These are phyloP conservation scores for Harpalus rufipes DNA, from an alignment of 2,888 invertebrate species.

Conservation along the genomic window DNA sequence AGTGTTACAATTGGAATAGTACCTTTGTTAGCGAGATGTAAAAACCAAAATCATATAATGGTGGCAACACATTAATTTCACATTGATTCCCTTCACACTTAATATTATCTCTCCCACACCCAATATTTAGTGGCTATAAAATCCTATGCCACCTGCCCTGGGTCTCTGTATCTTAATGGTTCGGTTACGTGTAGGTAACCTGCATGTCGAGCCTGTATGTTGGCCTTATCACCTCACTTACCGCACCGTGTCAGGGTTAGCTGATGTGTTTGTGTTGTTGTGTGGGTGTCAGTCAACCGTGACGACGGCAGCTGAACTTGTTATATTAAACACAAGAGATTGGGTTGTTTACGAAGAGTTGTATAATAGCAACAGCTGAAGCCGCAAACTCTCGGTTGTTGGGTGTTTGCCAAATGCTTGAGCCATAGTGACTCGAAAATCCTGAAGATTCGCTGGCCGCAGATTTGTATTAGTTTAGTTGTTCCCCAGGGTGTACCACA, in stretches of 20 bases:
- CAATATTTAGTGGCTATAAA: neutral
- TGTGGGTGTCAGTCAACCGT: conserved; percentile 4
- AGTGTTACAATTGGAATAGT: no score
- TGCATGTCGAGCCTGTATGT: conserved; percentile 40
- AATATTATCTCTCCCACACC: neutral
- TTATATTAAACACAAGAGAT: neutral
- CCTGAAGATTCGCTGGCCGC: no score
- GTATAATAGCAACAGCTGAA: neutral
- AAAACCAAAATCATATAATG: no score
- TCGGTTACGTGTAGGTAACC: conserved; percentile 24
- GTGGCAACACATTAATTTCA: neutral
- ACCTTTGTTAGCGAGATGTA: no score
- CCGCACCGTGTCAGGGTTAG: conserved; percentile 50
- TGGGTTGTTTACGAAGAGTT: neutral
- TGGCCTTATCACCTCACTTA: conserved; percentile 34
- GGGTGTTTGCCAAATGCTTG: neutral
- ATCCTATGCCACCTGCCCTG: neutral
- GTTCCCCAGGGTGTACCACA: no score
- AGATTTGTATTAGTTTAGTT: no score
- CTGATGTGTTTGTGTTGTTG: conserved; percentile 21
- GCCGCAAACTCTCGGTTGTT: neutral
- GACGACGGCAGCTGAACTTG: neutral
- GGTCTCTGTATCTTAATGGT: conserved; percentile 12
- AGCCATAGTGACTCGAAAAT: no score
- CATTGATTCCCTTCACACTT: neutral